These are phyloP conservation scores for Lepus timidus DNA, from an alignment of 2,113 vertebrate genomes.

Conservation along the genomic window DNA sequence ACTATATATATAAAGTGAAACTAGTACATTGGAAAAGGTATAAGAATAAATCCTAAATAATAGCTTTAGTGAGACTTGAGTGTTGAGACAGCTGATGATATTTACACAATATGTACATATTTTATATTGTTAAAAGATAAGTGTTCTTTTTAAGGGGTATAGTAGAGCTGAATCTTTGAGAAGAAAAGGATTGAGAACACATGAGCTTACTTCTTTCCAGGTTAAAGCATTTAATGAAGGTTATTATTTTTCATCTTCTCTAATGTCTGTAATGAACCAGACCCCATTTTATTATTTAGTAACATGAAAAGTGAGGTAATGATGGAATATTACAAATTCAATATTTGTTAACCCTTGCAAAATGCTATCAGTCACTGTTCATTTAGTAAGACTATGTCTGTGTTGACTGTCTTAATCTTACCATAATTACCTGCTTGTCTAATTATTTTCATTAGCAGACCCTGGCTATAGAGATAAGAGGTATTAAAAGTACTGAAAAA, in stretches of 20 bases:
- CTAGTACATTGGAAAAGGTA: background rate
- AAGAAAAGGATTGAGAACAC: background rate
- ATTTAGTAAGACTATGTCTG: background rate
- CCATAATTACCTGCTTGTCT: background rate
- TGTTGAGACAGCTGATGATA: background rate
- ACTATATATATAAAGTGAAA: background rate
- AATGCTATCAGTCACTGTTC: background rate
- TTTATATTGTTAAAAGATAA: background rate
- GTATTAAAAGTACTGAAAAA: background rate
- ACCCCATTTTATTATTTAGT: background rate
- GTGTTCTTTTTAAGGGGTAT: background rate
- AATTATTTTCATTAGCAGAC: background rate
- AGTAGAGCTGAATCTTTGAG: background rate
- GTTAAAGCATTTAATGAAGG: background rate
- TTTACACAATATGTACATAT: background rate
- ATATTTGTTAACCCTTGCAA: background rate
- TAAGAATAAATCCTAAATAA: background rate
- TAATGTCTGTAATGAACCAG: background rate
- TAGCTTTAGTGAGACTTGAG: background rate
- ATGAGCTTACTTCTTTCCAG: background rate
- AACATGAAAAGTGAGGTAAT: background rate
- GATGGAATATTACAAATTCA: background rate
- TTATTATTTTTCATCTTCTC: background rate
- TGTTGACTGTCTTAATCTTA: background rate
- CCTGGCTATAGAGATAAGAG: background rate